A percentile compares a stretch with the other conserved stretches of the same genome.
Evolutionary conservation across 2,797 vertebrate genomes (phyloP).

Genomic region (Halcyon smyrnensis): DNA sequence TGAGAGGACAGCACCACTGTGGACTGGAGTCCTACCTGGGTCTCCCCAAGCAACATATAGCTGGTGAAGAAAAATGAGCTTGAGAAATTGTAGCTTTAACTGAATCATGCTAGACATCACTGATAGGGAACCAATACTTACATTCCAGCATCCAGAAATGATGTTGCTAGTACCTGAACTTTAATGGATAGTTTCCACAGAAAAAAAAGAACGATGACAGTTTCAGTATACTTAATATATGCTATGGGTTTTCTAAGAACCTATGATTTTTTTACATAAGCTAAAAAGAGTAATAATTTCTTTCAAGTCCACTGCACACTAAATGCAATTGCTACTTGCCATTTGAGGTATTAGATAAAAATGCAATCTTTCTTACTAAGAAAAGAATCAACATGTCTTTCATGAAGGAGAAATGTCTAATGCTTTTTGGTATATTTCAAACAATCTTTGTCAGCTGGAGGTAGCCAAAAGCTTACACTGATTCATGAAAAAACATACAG

Average conservation of each 20-base stretch:
- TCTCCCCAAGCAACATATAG: background rate
- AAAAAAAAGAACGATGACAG: background rate
- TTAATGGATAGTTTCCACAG: background rate
- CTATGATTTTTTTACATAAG: background rate
- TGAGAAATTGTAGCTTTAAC: background rate
- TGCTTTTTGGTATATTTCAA: background rate
- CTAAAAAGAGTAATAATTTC: constrained; percentile 12
- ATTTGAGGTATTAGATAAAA: constrained; percentile 14
- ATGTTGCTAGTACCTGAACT: background rate
- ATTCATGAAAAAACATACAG: background rate
- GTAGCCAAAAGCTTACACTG: background rate
- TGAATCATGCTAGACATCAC: background rate
- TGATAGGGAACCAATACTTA: background rate
- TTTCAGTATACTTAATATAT: background rate
- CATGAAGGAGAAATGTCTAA: background rate
- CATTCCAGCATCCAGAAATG: background rate
- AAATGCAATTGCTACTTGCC: background rate
- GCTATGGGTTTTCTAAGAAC: background rate
- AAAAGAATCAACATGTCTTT: background rate
- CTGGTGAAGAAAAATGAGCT: background rate
- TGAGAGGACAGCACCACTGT: background rate
- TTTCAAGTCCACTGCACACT: background rate
- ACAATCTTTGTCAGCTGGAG: background rate
- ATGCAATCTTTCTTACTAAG: background rate
- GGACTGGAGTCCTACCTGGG: background rate